Conservation (phyloP, 2,113 vertebrate genomes). For the Scomber japonicus region DNA sequence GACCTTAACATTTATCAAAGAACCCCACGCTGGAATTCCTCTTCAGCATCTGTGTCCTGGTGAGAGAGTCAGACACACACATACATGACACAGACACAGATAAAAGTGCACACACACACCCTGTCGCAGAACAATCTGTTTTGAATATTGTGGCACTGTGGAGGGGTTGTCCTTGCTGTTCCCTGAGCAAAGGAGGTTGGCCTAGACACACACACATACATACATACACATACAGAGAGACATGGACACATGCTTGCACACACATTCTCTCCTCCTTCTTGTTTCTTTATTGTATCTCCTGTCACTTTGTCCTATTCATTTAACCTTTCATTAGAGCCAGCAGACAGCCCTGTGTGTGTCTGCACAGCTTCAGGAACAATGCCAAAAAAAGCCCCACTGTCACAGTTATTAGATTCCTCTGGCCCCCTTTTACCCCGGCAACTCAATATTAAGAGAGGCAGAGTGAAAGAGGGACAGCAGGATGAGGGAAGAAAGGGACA, state of each 20-base stretch:
- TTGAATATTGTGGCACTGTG: slow-evolving; percentile 92
- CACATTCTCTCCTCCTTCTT: slow-evolving; percentile 67
- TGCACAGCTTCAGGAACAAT: slow-evolving; percentile 87
- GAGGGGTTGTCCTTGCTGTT: slow-evolving; percentile 91
- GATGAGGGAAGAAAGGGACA: slow-evolving; percentile 13
- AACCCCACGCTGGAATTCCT: slow-evolving; percentile 93
- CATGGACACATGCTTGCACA: slow-evolving; percentile 69
- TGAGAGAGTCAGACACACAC: slow-evolving; percentile 85
- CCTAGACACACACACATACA: slow-evolving; percentile 68
- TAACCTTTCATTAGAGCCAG: slow-evolving; percentile 99
- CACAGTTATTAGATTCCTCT: slow-evolving; percentile 99
- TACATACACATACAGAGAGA: slow-evolving; percentile 40
- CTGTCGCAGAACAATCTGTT: slow-evolving; percentile 91
- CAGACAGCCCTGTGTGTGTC: slow-evolving; percentile 90
- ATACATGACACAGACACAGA: slow-evolving; percentile 77
- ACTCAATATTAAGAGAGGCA: slow-evolving; percentile 88
- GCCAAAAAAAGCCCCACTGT: slow-evolving; percentile 98
- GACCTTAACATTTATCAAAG: slow-evolving; percentile 94
- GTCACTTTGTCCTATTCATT: slow-evolving; percentile 98
- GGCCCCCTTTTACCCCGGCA: slow-evolving; percentile 92
- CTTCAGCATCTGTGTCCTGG: slow-evolving; percentile 88
- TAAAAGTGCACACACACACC: slow-evolving; percentile 75
- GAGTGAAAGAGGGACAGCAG: slow-evolving; percentile 53
- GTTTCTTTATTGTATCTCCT: slow-evolving; percentile 95
- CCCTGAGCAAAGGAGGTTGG: slow-evolving; percentile 88